phyloP scores from a whole-genome alignment of 1,140 invertebrate genomes.

The Harpegnathos saltator region DNA sequence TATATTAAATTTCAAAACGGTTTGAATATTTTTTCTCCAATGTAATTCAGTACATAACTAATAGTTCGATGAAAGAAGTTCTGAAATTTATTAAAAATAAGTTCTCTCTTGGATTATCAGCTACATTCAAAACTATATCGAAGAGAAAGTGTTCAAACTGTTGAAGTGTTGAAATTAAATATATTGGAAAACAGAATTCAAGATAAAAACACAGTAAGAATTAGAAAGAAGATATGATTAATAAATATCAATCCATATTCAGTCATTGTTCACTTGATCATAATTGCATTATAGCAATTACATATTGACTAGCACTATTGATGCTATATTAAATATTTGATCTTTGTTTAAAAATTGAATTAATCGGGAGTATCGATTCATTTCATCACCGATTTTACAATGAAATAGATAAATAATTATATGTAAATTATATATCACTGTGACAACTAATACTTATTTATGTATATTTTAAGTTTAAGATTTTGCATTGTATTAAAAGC shows the following conservation, averaged over 20 bases:
- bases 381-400: neutral
- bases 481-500: neutral
- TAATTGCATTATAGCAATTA: neutral
- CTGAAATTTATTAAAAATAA: too few species aligned
- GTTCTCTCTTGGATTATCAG: too few species aligned
- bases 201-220: neutral
- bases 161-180: too few species aligned
- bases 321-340: neutral
- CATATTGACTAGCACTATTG: neutral
- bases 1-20: too few species aligned
- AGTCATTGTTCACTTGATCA: neutral
- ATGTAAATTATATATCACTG: neutral
- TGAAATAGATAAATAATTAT: neutral
- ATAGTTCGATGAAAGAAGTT: too few species aligned
- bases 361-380: neutral
- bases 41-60: too few species aligned
- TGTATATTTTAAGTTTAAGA: neutral
- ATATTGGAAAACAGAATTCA: too few species aligned
- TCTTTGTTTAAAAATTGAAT: neutral
- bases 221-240: neutral
- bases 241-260: neutral
- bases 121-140: too few species aligned
- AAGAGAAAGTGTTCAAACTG: too few species aligned
- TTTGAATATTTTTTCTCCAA: too few species aligned
- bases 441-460: neutral